Percentiles rank a stretch among this genome's conserved stretches.
These are phyloP conservation scores for Actenoides lindsayi DNA, from an alignment of 2,113 vertebrate genomes.

Conservation along the genomic window DNA sequence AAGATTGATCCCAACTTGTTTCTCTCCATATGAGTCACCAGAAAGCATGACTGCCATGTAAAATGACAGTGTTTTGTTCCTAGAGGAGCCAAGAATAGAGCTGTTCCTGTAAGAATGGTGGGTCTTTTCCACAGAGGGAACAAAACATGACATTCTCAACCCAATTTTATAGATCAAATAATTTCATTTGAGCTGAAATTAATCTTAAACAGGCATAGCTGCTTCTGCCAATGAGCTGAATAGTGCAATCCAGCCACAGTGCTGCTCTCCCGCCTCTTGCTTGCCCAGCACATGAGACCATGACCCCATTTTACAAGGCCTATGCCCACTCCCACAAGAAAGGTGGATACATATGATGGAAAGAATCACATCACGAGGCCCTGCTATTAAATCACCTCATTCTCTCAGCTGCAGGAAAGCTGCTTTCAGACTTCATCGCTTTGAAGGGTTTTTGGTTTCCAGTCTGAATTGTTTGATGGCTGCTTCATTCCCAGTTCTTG, in stretches of 20 bases:
- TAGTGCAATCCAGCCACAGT: rapidly evolving
- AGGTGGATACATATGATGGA: not conserved
- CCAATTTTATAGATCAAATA: not conserved
- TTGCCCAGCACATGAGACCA: not conserved
- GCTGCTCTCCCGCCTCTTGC: not conserved
- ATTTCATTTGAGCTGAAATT: not conserved
- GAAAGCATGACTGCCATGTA: not conserved
- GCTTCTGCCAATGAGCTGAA: not conserved
- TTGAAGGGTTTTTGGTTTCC: not conserved
- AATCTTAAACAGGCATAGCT: not conserved
- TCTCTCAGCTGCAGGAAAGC: not conserved
- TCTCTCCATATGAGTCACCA: not conserved
- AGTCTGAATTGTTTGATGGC: not conserved
- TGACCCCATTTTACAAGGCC: not conserved
- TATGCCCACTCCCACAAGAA: not conserved
- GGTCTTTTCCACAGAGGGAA: not conserved
- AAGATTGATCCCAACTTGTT: not conserved
- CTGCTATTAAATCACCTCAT: not conserved
- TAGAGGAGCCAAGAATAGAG: not conserved
- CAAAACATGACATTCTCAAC: not conserved
- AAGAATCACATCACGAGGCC: not conserved
- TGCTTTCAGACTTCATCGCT: not conserved
- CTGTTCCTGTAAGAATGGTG: not conserved
- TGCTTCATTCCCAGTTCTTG: not conserved
- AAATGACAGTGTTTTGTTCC: not conserved